Evolutionary conservation across 2,888 invertebrate genomes (phyloP).

Genomic region (Hypercompe scribonia): DNA sequence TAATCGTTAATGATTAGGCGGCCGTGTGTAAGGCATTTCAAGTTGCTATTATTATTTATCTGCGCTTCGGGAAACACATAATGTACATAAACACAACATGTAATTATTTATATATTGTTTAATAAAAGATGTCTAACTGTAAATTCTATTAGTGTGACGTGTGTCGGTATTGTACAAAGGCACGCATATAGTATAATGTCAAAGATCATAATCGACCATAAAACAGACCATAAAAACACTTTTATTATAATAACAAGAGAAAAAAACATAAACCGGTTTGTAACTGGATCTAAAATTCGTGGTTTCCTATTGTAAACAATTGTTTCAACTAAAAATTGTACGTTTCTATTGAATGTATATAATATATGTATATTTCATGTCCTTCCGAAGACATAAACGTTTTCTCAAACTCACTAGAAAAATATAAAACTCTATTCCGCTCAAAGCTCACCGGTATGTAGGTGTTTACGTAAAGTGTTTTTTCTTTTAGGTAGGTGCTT

Average conservation of each 20-base stretch:
- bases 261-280: slow-evolving; percentile 15
- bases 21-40: too few relatives aligned
- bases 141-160: slow-evolving; percentile 15
- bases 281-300: slow-evolving; percentile 17
- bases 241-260: slow-evolving; percentile 21
- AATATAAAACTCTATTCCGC: too few relatives aligned
- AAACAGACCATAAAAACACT: slow-evolving; percentile 22
- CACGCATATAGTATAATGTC: slow-evolving; percentile 11
- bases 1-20: too few relatives aligned
- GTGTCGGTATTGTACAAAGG: slow-evolving; percentile 20
- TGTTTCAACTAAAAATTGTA: neutral
- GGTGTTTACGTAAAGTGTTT: too few relatives aligned
- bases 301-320: slow-evolving; percentile 18
- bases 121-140: slow-evolving; percentile 4
- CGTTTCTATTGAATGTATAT: neutral
- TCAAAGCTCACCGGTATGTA: too few relatives aligned
- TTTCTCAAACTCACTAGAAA: too few relatives aligned
- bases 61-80: too few relatives aligned
- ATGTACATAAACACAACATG: neutral
- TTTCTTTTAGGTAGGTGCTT: too few relatives aligned
- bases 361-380: too few relatives aligned
- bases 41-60: too few relatives aligned
- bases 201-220: slow-evolving; percentile 27
- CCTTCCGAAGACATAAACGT: too few relatives aligned
- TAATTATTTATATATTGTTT: neutral